These are phyloP conservation scores for Goniozus legneri DNA, from an alignment of 1,140 invertebrate genomes.

Conservation along the genomic window DNA sequence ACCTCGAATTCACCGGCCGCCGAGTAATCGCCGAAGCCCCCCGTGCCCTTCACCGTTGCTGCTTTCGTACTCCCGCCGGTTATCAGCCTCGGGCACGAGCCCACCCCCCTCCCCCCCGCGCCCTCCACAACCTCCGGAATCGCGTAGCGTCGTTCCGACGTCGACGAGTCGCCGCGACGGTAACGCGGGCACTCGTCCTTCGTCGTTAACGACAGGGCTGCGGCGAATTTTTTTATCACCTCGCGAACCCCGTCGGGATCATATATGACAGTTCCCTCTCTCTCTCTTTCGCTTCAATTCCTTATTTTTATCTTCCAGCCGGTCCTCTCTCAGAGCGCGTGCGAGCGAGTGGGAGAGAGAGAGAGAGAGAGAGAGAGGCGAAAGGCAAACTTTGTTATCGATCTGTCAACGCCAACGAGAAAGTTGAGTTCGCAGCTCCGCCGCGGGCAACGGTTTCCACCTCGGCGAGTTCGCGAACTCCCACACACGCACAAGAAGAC, in stretches of 20 bases:
- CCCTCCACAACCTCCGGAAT: conserved; percentile 9
- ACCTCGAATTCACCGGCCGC: conserved; percentile 53
- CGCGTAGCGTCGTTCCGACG: conserved; percentile 14
- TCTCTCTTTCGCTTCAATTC: too few relatives aligned
- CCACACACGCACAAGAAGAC: not conserved
- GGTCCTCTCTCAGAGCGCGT: too few relatives aligned
- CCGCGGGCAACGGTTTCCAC: conserved; percentile 25
- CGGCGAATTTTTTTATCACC: conserved; percentile 18
- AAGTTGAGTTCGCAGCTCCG: conserved; percentile 30
- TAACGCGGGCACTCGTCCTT: conserved; percentile 19
- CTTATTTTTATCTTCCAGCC: too few relatives aligned
- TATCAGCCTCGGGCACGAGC: conserved; percentile 20
- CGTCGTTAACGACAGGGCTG: conserved; percentile 25
- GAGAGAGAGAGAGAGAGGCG: conserved; percentile 20
- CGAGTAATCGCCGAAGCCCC: conserved; percentile 52
- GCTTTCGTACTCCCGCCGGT: conserved; percentile 34
- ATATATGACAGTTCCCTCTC: too few relatives aligned
- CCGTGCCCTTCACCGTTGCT: conserved; percentile 53
- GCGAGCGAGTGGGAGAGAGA: too few relatives aligned
- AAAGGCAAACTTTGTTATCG: conserved; percentile 37
- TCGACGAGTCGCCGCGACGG: conserved; percentile 25
- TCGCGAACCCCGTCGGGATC: too few relatives aligned
- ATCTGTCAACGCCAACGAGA: conserved; percentile 38
- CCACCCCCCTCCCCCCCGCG: conserved; percentile 9
- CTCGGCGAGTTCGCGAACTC: conserved; percentile 11